Percentiles rank a stretch among this genome's conserved stretches.
These are phyloP conservation scores for Lagorchestes hirsutus DNA, from an alignment of 2,797 vertebrate genomes.

Conservation along the genomic window DNA sequence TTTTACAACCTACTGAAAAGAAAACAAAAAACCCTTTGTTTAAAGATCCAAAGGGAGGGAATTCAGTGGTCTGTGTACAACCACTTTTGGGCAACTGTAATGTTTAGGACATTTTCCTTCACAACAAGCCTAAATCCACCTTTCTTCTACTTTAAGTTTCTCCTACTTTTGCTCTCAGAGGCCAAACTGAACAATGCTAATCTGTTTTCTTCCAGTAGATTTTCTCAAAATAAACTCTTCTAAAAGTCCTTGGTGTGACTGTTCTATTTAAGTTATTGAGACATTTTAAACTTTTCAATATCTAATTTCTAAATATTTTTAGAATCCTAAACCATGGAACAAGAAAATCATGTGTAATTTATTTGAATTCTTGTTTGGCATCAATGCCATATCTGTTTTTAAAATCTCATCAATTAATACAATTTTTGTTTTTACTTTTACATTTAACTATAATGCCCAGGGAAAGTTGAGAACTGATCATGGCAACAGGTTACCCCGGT, in stretches of 20 bases:
- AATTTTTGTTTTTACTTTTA: conserved; percentile 19
- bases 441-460: neutral
- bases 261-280: conserved; percentile 4
- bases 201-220: neutral
- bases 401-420: neutral
- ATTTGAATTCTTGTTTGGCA: no score
- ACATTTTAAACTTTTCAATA: neutral
- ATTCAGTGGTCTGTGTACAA: neutral
- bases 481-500: neutral
- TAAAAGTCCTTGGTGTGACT: conserved; percentile 3
- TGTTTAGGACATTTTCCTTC: neutral
- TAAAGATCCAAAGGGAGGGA: neutral
- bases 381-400: no score
- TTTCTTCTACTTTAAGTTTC: neutral
- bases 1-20: neutral
- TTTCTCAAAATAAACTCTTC: neutral
- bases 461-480: neutral
- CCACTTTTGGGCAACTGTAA: neutral
- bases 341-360: neutral
- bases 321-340: neutral
- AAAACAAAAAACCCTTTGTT: no score
- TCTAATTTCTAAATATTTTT: conserved; percentile 40
- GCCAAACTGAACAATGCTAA: neutral
- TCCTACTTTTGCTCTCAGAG: neutral
- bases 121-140: neutral